Conservation (phyloP, 2,888 invertebrate genomes). For the Willowsia nigromaculata region DNA sequence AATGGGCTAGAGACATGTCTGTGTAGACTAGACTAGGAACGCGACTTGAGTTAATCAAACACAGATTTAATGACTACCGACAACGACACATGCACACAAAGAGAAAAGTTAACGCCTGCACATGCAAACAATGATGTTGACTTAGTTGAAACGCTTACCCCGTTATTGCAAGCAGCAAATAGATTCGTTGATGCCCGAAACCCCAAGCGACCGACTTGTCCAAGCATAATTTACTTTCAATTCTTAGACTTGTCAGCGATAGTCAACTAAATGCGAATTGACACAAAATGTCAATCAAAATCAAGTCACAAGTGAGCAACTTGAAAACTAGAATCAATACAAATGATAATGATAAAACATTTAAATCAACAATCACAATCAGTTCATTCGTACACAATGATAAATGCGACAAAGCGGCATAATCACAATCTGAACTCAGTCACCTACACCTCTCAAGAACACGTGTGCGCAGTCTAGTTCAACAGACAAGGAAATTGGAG, state of each 20-base stretch:
- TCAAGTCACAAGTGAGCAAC: background rate
- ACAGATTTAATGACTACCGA: too few relatives aligned
- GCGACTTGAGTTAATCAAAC: too few relatives aligned
- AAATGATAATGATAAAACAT: background rate
- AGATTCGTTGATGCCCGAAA: conserved; percentile 53
- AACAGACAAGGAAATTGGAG: too few relatives aligned
- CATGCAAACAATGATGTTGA: background rate
- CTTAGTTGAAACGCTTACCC: conserved; percentile 47
- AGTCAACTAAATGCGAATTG: conserved; percentile 25
- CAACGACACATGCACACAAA: background rate
- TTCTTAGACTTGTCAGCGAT: background rate
- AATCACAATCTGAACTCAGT: too few relatives aligned
- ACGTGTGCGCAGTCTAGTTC: too few relatives aligned
- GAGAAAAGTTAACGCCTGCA: background rate
- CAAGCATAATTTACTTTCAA: conserved; percentile 34
- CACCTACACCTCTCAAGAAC: too few relatives aligned
- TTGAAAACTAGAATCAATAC: conserved; percentile 11
- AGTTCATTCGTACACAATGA: background rate
- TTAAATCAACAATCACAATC: background rate
- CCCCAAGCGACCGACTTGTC: conserved; percentile 59
- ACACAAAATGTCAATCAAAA: conserved; percentile 19
- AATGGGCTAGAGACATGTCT: too few relatives aligned
- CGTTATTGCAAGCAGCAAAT: conserved; percentile 45
- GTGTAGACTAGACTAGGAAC: too few relatives aligned
- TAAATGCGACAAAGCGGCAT: background rate